These are phyloP conservation scores for Crypturellus tataupa DNA, from an alignment of 2,797 vertebrate genomes.

Conservation along the genomic window DNA sequence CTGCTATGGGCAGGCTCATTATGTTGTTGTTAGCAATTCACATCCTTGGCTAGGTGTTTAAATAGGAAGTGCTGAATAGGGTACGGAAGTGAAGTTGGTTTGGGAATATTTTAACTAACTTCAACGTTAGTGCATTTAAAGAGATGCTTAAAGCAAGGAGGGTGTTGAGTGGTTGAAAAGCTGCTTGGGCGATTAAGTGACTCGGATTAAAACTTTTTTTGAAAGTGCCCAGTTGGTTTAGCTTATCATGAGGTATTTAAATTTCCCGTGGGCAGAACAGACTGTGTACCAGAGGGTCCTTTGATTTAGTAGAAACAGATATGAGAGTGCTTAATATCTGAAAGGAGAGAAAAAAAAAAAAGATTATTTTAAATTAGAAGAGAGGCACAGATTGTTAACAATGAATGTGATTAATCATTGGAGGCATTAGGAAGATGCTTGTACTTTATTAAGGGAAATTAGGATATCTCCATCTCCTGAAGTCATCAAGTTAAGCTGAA, in stretches of 20 bases:
- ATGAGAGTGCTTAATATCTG: background rate
- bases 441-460: background rate
- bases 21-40: background rate
- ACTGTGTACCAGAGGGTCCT: background rate
- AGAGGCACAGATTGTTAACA: constrained; percentile 8
- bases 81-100: background rate
- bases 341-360: background rate
- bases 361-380: constrained; percentile 9
- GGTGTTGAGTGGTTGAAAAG: accelerated
- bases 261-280: background rate
- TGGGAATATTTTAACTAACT: background rate
- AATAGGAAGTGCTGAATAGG: background rate
- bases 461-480: background rate
- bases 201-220: background rate
- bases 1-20: background rate
- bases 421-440: background rate
- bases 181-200: background rate
- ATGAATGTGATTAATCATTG: background rate
- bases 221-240: background rate
- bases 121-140: background rate
- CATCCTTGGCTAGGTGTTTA: background rate
- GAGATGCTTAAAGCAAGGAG: background rate
- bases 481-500: background rate
- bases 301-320: constrained; percentile 8
- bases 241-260: background rate